Percentiles rank a stretch among this genome's conserved stretches.
phyloP scores from a whole-genome alignment of 2,797 vertebrate species.

The Megaceryle alcyon region DNA sequence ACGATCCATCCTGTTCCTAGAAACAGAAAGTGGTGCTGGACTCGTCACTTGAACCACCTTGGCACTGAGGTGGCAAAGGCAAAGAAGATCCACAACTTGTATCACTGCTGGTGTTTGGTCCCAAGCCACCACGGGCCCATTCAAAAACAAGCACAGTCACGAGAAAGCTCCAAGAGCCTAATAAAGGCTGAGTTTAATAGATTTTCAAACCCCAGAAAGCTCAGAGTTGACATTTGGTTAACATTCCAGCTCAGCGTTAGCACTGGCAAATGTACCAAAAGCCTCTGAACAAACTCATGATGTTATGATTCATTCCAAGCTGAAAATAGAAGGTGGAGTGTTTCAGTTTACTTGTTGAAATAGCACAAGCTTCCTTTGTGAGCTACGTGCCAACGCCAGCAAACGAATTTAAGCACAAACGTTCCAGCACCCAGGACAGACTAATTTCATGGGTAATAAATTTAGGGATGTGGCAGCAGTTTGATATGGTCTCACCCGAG shows the following conservation, averaged over 20 bases:
- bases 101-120: background rate
- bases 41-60: background rate
- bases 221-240: slow-evolving; percentile 27
- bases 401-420: background rate
- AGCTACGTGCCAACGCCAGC: background rate
- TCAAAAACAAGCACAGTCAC: background rate
- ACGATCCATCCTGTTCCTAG: background rate
- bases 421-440: background rate
- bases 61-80: background rate
- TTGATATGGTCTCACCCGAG: background rate
- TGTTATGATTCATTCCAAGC: slow-evolving; percentile 11
- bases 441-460: slow-evolving; percentile 52
- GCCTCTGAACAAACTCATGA: slow-evolving; percentile 15
- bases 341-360: slow-evolving; percentile 9
- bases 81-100: background rate
- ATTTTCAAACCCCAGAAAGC: background rate
- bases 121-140: background rate
- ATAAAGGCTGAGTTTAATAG: background rate
- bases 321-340: slow-evolving; percentile 46
- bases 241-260: slow-evolving; percentile 24
- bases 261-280: slow-evolving; percentile 4
- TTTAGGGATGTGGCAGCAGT: slow-evolving; percentile 11
- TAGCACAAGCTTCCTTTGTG: slow-evolving; percentile 3
- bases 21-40: background rate
- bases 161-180: background rate